Evolutionary conservation across 2,888 invertebrate species (phyloP), one percentile per base, ranked within the genome.

Genomic region (Neocrepidodera transversa): DNA sequence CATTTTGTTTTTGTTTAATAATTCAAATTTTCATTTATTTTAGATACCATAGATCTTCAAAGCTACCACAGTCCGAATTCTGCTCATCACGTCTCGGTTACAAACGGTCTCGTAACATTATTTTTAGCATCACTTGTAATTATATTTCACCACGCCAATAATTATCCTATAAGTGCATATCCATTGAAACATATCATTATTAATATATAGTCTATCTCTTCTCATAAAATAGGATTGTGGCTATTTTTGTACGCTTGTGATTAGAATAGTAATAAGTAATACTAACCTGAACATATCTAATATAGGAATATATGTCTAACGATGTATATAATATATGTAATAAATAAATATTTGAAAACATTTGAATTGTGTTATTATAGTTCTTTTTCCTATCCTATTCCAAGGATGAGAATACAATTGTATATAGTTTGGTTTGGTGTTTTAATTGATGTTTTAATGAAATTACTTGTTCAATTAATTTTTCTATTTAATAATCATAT

Each of bases 221-320:
- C 17, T 56, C 38, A 55, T 60, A 64, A 50, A 49, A 57, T 64
- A 64, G 62, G 59, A 60, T 40, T 64, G 63, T 68, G 65, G 70
- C 70, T 72, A 72, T 72, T 72, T 72, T 72, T 72, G 70, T 72
- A 72, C 71, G 72, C 72, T 71, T 72, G 60, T 58, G 56, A 59
- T 51, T 62, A 63, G 63, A 35, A 13, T 59, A 59, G 59, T 36
- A n/a, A 17, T 42, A 52, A 30, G 11, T 26, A 20, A 23, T 20
- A 18, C 18, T 40, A 30, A 11, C 38, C 20, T n/a, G 32, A 20
- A n/a, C 35, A 35, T 47, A 47, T 35, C 35, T 35, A 43, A 17
- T 45, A 54, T 35, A 23, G 40, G 14, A 54, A 26, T 17, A 26
- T 45, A n/a, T n/a, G n/a, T n/a, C n/a, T n/a, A n/a, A n/a, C n/a